These are phyloP conservation scores for Dromas ardeola DNA, from an alignment of 2,113 vertebrate species.

Conservation along the genomic window DNA sequence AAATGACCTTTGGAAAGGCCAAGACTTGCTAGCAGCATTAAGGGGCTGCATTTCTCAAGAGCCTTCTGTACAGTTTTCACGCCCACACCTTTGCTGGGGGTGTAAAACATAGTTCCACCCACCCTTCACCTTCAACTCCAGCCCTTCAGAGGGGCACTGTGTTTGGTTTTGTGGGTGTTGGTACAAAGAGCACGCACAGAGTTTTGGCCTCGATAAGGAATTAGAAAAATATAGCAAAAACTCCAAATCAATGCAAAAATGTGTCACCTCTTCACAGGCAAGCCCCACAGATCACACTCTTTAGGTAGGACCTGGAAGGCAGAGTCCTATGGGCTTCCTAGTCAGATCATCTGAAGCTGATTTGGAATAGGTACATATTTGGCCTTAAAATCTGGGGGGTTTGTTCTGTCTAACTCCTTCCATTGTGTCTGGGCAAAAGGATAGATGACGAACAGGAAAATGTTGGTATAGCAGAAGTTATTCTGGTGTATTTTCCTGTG, in stretches of 20 bases:
- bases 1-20: constrained; percentile 6
- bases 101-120: neutral
- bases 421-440: neutral
- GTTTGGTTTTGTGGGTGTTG: neutral
- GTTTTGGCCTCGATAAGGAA: neutral
- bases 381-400: neutral
- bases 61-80: neutral
- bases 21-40: neutral
- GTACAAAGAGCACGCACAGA: neutral
- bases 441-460: neutral
- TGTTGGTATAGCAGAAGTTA: too few relatives aligned
- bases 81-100: neutral
- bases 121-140: neutral
- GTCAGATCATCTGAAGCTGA: neutral
- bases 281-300: fast-evolving
- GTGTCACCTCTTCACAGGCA: neutral
- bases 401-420: neutral
- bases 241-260: neutral
- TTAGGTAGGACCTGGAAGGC: neutral
- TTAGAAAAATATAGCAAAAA: neutral
- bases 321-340: neutral
- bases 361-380: neutral
- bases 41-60: neutral
- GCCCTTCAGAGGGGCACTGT: neutral
- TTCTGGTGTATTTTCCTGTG: neutral